These are phyloP conservation scores for Ctenomys sociabilis DNA, from an alignment of 2,113 vertebrate species.

Conservation along the genomic window DNA sequence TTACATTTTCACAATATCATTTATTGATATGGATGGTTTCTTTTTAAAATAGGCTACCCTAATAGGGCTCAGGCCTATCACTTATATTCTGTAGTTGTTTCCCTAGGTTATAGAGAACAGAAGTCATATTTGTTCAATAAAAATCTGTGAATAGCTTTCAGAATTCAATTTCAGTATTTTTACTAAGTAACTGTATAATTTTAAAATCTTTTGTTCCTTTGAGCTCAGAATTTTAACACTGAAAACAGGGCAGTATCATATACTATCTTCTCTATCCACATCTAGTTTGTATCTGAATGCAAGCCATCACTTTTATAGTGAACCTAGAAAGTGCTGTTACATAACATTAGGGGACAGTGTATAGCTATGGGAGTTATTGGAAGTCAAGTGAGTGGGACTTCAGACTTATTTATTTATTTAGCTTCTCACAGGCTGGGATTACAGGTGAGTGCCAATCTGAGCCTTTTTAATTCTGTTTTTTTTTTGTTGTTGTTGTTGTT, in stretches of 20 bases:
- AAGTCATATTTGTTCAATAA: neutral
- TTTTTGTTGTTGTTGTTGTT: too few species aligned
- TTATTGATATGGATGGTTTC: conserved; percentile 28
- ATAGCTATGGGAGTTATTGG: neutral
- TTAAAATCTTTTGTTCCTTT: conserved; percentile 36
- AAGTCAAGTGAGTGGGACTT: conserved; percentile 30
- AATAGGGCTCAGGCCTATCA: neutral
- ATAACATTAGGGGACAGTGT: neutral
- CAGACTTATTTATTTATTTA: neutral
- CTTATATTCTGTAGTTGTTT: neutral
- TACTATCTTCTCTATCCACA: neutral
- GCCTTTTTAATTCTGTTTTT: neutral
- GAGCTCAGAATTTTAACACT: conserved; percentile 16
- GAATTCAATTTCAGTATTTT: conserved; percentile 29
- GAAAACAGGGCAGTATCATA: neutral
- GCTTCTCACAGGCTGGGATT: neutral
- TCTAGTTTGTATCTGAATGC: conserved; percentile 40
- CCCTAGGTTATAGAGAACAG: neutral
- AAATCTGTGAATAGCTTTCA: conserved; percentile 43
- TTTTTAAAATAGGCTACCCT: conserved; percentile 14
- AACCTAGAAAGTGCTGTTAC: neutral
- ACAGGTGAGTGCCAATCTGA: neutral
- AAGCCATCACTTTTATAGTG: conserved; percentile 22
- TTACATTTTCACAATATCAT: neutral
- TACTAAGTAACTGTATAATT: neutral